Percentiles rank a stretch among this genome's conserved stretches.
Conservation (phyloP, 2,113 vertebrate species). For the Pelodiscus sinensis region DNA sequence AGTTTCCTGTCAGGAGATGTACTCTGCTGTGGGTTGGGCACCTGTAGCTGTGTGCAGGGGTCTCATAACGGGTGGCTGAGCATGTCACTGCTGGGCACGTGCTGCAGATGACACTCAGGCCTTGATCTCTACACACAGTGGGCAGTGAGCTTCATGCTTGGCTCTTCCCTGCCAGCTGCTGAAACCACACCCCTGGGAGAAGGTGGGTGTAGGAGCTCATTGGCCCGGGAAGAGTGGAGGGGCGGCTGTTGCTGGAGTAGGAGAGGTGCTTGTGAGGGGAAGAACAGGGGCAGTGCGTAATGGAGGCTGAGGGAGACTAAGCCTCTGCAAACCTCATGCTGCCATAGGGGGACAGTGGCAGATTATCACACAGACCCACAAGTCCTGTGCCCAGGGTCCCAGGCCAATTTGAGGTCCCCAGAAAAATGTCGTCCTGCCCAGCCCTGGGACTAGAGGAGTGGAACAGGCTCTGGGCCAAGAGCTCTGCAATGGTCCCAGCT, state of each 20-base stretch:
- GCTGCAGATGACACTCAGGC: background rate
- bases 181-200: background rate
- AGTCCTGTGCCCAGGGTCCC: too few relatives aligned
- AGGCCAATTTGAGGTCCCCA: too few relatives aligned
- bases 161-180: background rate
- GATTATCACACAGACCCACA: too few relatives aligned
- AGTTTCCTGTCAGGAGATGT: background rate
- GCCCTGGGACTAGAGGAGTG: too few relatives aligned
- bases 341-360: too few relatives aligned
- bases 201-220: background rate
- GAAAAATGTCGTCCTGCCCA: too few relatives aligned
- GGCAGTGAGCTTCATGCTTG: background rate
- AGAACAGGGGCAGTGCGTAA: too few relatives aligned
- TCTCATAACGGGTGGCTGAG: background rate
- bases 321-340: too few relatives aligned
- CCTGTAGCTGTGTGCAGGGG: fast-evolving
- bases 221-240: background rate
- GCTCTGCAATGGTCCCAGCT: too few relatives aligned
- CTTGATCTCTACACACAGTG: background rate
- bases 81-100: background rate
- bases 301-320: too few relatives aligned
- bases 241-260: background rate
- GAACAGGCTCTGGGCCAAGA: too few relatives aligned
- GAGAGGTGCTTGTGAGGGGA: background rate
- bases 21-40: background rate